Base-by-base conservation (phyloP, 2,797 vertebrate genomes). In the Pyrocephalus nanus region DNA sequence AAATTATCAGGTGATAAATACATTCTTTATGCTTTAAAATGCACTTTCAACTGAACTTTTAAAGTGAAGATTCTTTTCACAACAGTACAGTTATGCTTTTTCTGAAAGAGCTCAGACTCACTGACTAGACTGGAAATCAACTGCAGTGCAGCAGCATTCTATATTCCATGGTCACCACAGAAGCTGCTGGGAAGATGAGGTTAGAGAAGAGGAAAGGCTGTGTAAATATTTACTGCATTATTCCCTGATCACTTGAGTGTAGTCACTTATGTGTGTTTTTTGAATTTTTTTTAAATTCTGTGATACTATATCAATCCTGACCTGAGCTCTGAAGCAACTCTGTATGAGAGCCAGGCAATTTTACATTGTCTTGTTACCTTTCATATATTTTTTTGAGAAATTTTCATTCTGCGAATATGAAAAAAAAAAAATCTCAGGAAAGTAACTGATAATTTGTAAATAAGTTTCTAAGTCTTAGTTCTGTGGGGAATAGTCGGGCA, bases 61-160 rank as follows among this genome's bases (percentile, higher is more conserved):
- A 15, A 72, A 91, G 81, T 54, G 54, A 85, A 85, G 29, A n/a
- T 18, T 20, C 9, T 88, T 78, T 73, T 89, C 51, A 81, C 14
- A 95, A 48, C 4, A 55, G 62, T 36, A 80, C 32, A 66, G 54
- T 55, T 66, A 88, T 6, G 22, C 3, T 53, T 51, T 61, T 72
- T 93, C 48, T 88, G n/a, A 81, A 94, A 64, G 48, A 94, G 69
- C 36, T 90, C 64, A 94, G 45, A 75, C 54, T 64, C 11, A 2
- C 38, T 95, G 88, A 94, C 89, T 91, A 93, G 76, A 69, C 80
- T 90, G 89, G 43, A 84, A 88, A 94, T 34, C 40, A 95, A 70
- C 22, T 74, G 29, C 42, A 86, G 40, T 58, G 58, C 22, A 80
- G 19, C 48, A 62, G 29, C 23, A 85, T 70, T 86, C 79, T 84